Base-by-base conservation (phyloP, 1,140 invertebrate species). In the Brachionus rotundiformis region DNA sequence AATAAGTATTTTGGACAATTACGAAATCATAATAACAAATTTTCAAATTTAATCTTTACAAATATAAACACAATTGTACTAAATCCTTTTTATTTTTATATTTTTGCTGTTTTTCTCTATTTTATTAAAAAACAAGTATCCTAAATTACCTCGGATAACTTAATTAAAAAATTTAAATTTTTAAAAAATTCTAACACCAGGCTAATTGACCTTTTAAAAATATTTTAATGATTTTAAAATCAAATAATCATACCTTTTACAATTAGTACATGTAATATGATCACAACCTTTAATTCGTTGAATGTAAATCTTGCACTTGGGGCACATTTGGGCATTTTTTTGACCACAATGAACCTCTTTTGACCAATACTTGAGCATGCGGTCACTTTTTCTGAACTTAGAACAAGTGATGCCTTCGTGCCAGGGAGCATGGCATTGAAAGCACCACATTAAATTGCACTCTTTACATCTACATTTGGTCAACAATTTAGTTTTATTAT, bases 221-320 rank as follows among this genome's bases (percentile, higher is more conserved):
- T n/a, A n/a, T n/a, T n/a, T n/a, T n/a, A n/a, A n/a, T n/a, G n/a
- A n/a, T n/a, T n/a, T n/a, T n/a, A n/a, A n/a, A n/a, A n/a, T n/a
- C n/a, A n/a, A n/a, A n/a, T n/a, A n/a, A n/a, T n/a, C n/a, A n/a
- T 73, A 73, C 68, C 87, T 89, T 29, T 86, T 83, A 83, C 89
- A 89, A 16, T 85, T 81, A 5, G 83, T 83, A 83, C 89, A 89
- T 10, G 84, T 86, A 87, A 89, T 89, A 82, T 89, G 88, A 83
- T 89, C 87, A 85, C 89, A 89, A 3, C 89, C 89, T 63, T 86
- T 83, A 0, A 84, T 85, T 68, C 87, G 84, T 83, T 89, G 85
- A 25, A 89, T 89, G 80, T 84, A 89, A 10, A 89, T 85, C 87
- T 89, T 81, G 83, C 89, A 90, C 68, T 86, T 87, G 0, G 89